These are phyloP conservation scores for Pachymerium ferrugineum DNA, from an alignment of 2,888 invertebrate species.

Conservation along the genomic window DNA sequence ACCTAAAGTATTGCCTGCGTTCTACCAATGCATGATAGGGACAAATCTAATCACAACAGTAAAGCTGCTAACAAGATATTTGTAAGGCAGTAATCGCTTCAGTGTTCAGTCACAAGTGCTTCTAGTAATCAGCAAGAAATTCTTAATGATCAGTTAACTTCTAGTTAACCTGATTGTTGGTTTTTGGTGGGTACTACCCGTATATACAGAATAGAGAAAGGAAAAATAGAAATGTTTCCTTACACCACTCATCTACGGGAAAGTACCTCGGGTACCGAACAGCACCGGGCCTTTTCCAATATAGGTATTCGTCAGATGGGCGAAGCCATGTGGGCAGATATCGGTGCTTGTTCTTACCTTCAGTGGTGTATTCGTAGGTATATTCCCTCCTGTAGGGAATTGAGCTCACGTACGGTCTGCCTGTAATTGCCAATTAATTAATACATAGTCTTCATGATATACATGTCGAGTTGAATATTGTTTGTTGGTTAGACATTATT, in stretches of 20 bases:
- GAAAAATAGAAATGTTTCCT: not conserved
- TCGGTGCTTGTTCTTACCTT: not conserved
- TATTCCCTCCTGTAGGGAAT: constrained; percentile 13
- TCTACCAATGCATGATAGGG: too few relatives aligned
- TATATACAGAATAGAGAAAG: not conserved
- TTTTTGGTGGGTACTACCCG: not conserved
- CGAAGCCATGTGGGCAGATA: not conserved
- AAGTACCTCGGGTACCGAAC: constrained; percentile 4
- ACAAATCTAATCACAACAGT: too few relatives aligned
- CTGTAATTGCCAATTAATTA: not conserved
- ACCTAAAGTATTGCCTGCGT: too few relatives aligned
- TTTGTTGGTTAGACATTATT: too few relatives aligned
- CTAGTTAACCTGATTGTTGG: too few relatives aligned
- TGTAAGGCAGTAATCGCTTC: too few relatives aligned
- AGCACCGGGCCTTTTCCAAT: not conserved
- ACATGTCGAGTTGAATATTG: too few relatives aligned
- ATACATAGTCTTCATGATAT: not conserved
- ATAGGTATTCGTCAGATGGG: not conserved
- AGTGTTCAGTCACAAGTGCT: too few relatives aligned
- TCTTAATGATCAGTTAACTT: too few relatives aligned
- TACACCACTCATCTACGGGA: constrained; percentile 4
- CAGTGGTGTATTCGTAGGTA: constrained; percentile 9
- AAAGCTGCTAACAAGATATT: too few relatives aligned
- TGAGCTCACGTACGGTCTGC: not conserved
- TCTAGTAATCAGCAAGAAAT: too few relatives aligned